These are phyloP conservation scores for Redunca redunca DNA, from an alignment of 2,113 vertebrate species.

Conservation along the genomic window DNA sequence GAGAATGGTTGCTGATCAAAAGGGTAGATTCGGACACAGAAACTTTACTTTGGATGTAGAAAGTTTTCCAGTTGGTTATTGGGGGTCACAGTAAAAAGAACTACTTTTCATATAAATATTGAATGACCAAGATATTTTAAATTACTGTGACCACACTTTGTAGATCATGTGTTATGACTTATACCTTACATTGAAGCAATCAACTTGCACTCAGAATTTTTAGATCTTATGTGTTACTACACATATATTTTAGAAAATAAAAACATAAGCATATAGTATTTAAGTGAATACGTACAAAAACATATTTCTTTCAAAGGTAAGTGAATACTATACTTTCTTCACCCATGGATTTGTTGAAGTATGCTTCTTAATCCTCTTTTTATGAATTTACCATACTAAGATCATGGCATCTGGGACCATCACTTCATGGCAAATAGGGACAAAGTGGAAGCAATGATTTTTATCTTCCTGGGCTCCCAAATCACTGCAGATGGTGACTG, in stretches of 20 bases:
- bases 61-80: background rate
- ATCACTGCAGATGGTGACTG: background rate
- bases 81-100: background rate
- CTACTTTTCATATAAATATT: background rate
- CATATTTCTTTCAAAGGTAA: background rate
- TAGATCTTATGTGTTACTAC: background rate
- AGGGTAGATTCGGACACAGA: background rate
- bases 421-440: background rate
- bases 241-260: background rate
- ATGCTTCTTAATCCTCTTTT: background rate
- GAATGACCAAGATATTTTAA: background rate
- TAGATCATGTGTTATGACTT: background rate
- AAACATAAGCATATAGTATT: background rate
- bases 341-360: background rate
- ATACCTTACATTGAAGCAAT: background rate
- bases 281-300: background rate
- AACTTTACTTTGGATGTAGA: background rate
- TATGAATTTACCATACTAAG: background rate
- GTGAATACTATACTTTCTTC: background rate
- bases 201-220: background rate
- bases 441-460: background rate
- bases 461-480: background rate
- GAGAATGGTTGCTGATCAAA: background rate
- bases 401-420: background rate
- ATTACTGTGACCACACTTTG: background rate